These are phyloP conservation scores for Notothenia coriiceps DNA, from an alignment of 2,113 vertebrate genomes.

Conservation along the genomic window DNA sequence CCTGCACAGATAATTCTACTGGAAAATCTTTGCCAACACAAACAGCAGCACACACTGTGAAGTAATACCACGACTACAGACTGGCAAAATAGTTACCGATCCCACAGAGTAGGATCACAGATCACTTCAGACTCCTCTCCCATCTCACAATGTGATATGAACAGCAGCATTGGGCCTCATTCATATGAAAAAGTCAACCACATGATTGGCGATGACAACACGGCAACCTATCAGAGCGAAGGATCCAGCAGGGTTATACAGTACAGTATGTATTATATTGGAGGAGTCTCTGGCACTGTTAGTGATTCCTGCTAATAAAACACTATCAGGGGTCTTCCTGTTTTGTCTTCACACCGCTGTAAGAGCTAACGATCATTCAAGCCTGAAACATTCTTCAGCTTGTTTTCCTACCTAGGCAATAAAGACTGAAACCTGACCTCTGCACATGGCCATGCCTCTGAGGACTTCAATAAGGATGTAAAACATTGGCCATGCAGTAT, in stretches of 20 bases:
- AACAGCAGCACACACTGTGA: conserved; percentile 14
- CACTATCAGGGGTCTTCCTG: conserved; percentile 71
- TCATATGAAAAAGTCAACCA: conserved; percentile 41
- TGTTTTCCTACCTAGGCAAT: conserved; percentile 74
- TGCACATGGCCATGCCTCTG: conserved; percentile 35
- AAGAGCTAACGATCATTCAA: conserved; percentile 60
- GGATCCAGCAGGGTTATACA: conserved; percentile 27
- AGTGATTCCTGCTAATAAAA: conserved; percentile 79
- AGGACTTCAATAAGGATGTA: conserved; percentile 51
- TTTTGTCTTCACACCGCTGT: conserved; percentile 71
- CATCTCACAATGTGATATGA: conserved; percentile 25
- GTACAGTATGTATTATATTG: conserved; percentile 65
- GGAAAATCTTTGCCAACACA: conserved; percentile 27
- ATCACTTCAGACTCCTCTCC: conserved; percentile 12
- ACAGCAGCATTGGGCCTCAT: conserved; percentile 39
- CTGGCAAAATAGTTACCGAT: conserved; percentile 9
- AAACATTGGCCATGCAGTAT: conserved; percentile 56
- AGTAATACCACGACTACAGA: background rate
- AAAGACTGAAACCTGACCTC: conserved; percentile 67
- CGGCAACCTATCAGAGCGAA: conserved; percentile 35
- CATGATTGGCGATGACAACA: conserved; percentile 42
- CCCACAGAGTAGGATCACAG: conserved; percentile 5
- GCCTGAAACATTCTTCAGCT: conserved; percentile 67
- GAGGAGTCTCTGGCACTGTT: conserved; percentile 53
- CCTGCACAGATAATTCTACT: conserved; percentile 11